These are phyloP conservation scores for Fulmarus glacialis DNA, from an alignment of 2,113 vertebrate genomes.

Conservation along the genomic window DNA sequence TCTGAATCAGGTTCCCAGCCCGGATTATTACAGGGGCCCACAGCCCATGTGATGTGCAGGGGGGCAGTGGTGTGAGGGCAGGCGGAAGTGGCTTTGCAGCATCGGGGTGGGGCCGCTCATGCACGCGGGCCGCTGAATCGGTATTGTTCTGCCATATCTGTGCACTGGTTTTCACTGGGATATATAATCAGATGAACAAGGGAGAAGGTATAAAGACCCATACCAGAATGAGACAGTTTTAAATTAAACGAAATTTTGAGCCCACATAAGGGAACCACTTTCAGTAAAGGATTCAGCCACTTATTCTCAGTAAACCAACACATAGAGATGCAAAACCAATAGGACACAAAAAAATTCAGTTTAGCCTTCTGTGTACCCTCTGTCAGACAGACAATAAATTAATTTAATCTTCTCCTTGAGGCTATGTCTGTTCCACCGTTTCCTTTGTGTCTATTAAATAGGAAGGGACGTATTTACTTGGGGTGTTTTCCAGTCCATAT, in stretches of 20 bases:
- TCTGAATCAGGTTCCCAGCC: background rate
- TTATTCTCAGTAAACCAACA: background rate
- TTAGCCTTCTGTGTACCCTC: background rate
- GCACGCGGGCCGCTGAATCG: rapidly evolving
- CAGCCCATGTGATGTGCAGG: rapidly evolving
- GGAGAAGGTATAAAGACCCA: background rate
- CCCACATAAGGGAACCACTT: background rate
- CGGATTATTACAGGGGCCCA: background rate
- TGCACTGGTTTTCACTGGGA: background rate
- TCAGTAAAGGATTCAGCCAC: background rate
- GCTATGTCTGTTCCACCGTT: background rate
- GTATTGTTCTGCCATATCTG: background rate
- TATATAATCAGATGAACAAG: background rate
- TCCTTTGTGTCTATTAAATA: background rate
- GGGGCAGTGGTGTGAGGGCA: background rate
- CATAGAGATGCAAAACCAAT: background rate
- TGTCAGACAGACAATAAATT: background rate
- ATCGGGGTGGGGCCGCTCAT: rapidly evolving
- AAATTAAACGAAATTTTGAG: background rate
- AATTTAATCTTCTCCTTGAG: background rate
- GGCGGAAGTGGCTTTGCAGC: background rate
- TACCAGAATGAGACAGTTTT: background rate
- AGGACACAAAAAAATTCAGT: background rate
- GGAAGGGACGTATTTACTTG: background rate
- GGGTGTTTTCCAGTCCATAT: background rate